phyloP scores from a whole-genome alignment of 2,888 invertebrate species.

The Furcula furcula region DNA sequence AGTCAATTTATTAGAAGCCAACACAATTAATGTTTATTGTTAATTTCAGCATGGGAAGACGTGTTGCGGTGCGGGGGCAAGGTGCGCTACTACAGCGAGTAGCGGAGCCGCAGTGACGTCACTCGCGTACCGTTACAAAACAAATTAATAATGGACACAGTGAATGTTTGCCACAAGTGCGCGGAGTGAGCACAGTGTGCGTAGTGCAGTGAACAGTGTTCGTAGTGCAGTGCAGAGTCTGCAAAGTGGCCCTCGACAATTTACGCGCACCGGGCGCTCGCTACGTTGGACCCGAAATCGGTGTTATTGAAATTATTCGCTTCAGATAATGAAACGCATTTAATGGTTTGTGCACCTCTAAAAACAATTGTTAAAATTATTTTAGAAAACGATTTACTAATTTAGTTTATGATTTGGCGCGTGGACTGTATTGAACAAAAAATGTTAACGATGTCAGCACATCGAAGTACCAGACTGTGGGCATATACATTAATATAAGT shows the following conservation, averaged over 20 bases:
- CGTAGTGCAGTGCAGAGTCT: background rate
- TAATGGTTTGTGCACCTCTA: slow-evolving; percentile 48
- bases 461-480: no score
- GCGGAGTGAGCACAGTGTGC: no score
- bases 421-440: slow-evolving; percentile 17
- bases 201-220: slow-evolving; percentile 4
- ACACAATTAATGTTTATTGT: no score
- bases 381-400: slow-evolving; percentile 28
- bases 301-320: slow-evolving; percentile 16
- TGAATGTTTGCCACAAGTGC: no score
- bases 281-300: slow-evolving; percentile 4
- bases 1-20: no score
- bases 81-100: slow-evolving; percentile 74
- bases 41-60: slow-evolving; percentile 88
- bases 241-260: background rate
- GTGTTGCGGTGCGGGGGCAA: slow-evolving; percentile 80
- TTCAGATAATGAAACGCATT: slow-evolving; percentile 45
- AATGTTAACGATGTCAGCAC: no score
- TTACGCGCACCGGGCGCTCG: no score
- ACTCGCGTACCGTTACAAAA: no score
- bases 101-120: slow-evolving; percentile 24
- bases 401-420: slow-evolving; percentile 36
- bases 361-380: slow-evolving; percentile 37
- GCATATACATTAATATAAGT: no score
- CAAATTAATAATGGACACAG: no score